Evolutionary conservation across 2,888 invertebrate genomes (phyloP), one percentile per base, ranked within the genome.

Genomic region (Drosophila siamana): DNA sequence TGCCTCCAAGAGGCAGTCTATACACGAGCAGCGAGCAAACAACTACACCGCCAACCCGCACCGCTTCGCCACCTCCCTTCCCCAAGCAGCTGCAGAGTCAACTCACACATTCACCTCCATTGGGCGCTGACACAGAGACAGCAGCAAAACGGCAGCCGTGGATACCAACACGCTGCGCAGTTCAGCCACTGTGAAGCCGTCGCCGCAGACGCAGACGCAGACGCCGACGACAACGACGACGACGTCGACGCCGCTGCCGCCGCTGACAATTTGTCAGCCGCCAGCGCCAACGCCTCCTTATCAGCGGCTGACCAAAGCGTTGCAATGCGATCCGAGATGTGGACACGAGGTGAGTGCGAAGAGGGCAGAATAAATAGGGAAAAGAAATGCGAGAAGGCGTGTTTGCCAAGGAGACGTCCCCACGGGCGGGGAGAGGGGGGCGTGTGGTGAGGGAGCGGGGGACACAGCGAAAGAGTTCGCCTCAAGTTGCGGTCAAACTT

Each of bases 301-400:
- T 90, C 93, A 93, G 85, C 92, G 93, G 85, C 92, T 93, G 51
- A 92, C 93, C 70, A 93, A 93, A 87, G 93, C 93, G 63, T 90
- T 93, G 78, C 93, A 93, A 89, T 92, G 93, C 91, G 93, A 93
- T 91, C 92, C 93, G 78, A 92, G 93, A 91, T 93, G 93, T 89
- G 91, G 92, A 73, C 93, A 93, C 90, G 93, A 93, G 92, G 93
- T 93, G 86, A 89, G 84, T 88, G 74, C 59, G 76, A 73, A 64
- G 5, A 64, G 5, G 4, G n/a, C 33, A n/a, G 50, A 56, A 57
- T 24, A 36, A 41, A 55, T 5, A 43, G 15, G 5, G 7, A 11
- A 11, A 4, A 19, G 9, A 13, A 48, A 8, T n/a, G n/a, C n/a
- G n/a, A 6, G 19, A 4, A 7, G 19, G 0, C 19, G 11, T 11